Evolutionary conservation across 2,113 vertebrate genomes (phyloP).

Genomic region (Callopanchax toddi): DNA sequence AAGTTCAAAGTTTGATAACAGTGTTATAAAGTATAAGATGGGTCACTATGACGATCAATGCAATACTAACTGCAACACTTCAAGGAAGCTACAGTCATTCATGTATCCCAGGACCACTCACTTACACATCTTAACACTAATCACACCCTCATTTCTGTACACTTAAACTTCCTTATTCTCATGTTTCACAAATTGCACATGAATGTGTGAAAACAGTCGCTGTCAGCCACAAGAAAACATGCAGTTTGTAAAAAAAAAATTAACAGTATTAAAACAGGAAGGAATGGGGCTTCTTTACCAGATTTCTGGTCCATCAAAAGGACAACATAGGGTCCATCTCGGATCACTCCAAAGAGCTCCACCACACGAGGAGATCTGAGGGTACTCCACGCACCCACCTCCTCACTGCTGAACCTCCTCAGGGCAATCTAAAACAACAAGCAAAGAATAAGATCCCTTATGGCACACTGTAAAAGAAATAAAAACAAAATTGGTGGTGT

Average conservation of each 20-base stretch:
- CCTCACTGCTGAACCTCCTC: conserved; percentile 88
- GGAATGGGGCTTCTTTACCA: conserved; percentile 76
- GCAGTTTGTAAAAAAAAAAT: neutral
- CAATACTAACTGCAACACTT: conserved; percentile 10
- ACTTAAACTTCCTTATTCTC: neutral
- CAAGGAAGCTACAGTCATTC: conserved; percentile 35
- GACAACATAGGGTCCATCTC: conserved; percentile 88
- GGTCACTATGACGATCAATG: conserved; percentile 6
- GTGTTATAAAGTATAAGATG: neutral
- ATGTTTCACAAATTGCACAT: neutral
- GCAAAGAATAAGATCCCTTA: neutral
- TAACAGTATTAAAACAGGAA: neutral
- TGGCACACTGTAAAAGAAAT: neutral
- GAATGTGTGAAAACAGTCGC: neutral
- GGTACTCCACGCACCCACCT: conserved; percentile 89
- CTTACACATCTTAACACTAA: conserved; percentile 7
- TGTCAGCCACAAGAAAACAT: neutral
- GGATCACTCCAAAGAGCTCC: conserved; percentile 91
- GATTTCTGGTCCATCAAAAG: conserved; percentile 94
- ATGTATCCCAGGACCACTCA: conserved; percentile 33
- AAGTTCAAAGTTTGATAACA: neutral
- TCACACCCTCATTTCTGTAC: conserved; percentile 14
- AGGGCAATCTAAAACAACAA: conserved; percentile 81
- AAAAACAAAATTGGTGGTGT: neutral
- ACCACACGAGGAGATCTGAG: conserved; percentile 87